Evolutionary conservation across 1,140 invertebrate genomes (phyloP), one percentile per base, ranked within the genome.

Genomic region (Heterodera carotae): DNA sequence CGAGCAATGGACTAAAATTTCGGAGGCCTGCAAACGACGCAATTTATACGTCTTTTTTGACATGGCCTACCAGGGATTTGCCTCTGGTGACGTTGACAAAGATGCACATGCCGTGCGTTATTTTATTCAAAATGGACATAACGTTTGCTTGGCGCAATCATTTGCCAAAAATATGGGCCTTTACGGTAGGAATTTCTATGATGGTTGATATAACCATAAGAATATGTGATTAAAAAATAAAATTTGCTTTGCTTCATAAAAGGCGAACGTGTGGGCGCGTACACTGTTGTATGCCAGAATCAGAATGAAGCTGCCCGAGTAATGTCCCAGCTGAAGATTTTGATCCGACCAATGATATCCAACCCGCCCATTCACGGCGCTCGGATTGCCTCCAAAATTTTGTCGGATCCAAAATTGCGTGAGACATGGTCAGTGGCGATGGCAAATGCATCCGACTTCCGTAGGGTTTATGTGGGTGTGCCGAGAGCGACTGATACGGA

Each of bases 111-210:
- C 96, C 34, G 92, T 99, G 0, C 91, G 96, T 76, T 89, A 92
- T 81, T 99, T 99, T 86, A 90, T 96, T n/a, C 91, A 94, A 79
- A 93, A 97, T 80, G 95, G 96, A 2, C 94, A 97, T 88, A 90
- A 93, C 82, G 92, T 98, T 84, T 92, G 92, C 59, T 89, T 99
- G 48, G 91, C 94, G 36, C 97, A 99, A 90, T 98, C 96, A 48
- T 99, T 92, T 90, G 95, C 97, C 76, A 99, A 99, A 90, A 99
- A 99, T 89, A 98, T 99, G 95, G 97, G 95, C 85, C 89, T 94
- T 67, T 94, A 94, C 89, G 93, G 92, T 92, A 89, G 87, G 82
- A 43, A 43, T 43, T 43, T n/a, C n/a, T n/a, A n/a, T n/a, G n/a
- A n/a, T n/a, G n/a, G n/a, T n/a, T n/a, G n/a, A n/a, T n/a, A n/a